Conservation (phyloP, 2,888 invertebrate genomes). For the Eupithecia inturbata region DNA sequence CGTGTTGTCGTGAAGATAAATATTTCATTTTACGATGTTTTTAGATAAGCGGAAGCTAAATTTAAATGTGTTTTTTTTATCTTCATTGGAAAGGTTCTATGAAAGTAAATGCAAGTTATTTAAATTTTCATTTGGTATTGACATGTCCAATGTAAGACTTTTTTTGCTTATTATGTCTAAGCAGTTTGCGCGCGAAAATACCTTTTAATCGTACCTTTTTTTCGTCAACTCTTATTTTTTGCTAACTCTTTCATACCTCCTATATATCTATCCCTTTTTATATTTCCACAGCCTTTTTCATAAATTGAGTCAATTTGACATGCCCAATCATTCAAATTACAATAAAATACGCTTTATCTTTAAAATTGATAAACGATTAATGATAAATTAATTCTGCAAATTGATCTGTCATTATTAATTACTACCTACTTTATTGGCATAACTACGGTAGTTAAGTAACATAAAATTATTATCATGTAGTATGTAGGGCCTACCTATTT, state of each 20-base stretch:
- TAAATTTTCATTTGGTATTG: neutral
- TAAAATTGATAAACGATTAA: neutral
- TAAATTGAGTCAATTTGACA: neutral
- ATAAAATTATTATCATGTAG: neutral
- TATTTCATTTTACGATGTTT: conserved; percentile 22
- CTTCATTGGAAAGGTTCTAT: neutral
- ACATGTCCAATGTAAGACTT: neutral
- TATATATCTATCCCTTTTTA: too few species aligned
- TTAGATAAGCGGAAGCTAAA: conserved; percentile 6
- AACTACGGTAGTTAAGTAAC: neutral
- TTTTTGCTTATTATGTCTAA: neutral
- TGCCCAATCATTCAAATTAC: neutral
- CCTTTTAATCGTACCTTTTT: neutral
- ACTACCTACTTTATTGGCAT: neutral
- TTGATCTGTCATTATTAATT: neutral
- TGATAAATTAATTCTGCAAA: neutral
- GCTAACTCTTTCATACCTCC: too few species aligned
- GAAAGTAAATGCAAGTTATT: too few species aligned
- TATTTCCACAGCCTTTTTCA: too few species aligned
- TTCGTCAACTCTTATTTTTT: neutral
- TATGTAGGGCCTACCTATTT: neutral
- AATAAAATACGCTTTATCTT: neutral
- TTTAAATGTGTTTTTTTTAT: neutral
- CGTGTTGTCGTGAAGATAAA: conserved; percentile 13
- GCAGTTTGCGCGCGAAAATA: neutral